Evolutionary conservation across 1,140 invertebrate species (phyloP).

Genomic region (Sarcophaga bullata): DNA sequence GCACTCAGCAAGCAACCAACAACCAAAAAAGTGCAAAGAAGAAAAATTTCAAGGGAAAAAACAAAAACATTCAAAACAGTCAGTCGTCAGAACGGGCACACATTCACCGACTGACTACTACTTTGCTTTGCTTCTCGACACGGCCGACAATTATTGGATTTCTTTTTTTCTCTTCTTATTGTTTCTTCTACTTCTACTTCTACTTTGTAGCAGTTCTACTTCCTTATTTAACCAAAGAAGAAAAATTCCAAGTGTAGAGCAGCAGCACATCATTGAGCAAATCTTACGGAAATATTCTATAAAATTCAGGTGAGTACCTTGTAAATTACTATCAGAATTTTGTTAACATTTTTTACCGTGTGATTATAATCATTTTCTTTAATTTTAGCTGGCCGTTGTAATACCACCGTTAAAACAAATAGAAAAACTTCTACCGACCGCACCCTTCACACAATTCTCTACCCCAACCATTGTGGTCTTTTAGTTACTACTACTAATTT

Average conservation of each 20-base stretch:
- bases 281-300: too few species aligned
- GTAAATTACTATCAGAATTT: too few species aligned
- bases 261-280: too few species aligned
- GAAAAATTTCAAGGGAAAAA: not conserved
- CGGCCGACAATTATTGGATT: slow-evolving; percentile 9
- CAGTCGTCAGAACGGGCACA: not conserved
- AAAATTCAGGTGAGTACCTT: too few species aligned
- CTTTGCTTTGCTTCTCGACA: not conserved
- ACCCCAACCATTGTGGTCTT: too few species aligned
- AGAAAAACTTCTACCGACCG: too few species aligned
- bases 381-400: too few species aligned
- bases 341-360: too few species aligned
- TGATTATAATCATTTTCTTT: too few species aligned
- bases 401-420: too few species aligned
- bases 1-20: not conserved
- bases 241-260: not conserved
- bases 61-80: not conserved
- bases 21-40: not conserved
- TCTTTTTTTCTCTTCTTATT: not conserved
- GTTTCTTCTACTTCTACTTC: not conserved
- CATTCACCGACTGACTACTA: not conserved
- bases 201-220: not conserved
- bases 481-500: too few species aligned
- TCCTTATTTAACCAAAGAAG: not conserved
- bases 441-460: too few species aligned